These are phyloP conservation scores for Narcine bancroftii DNA, from an alignment of 2,113 vertebrate species.

Conservation along the genomic window DNA sequence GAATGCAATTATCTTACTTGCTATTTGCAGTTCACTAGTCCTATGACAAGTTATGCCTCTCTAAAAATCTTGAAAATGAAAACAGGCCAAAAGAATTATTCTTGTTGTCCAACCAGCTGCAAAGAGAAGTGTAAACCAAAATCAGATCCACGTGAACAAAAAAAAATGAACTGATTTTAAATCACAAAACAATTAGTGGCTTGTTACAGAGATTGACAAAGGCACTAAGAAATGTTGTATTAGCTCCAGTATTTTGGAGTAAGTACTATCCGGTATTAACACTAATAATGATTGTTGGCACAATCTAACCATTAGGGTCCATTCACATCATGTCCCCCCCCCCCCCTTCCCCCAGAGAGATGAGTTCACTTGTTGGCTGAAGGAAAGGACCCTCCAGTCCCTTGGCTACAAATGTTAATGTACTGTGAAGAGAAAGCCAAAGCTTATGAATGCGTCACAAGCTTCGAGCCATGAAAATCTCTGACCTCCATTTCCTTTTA, in stretches of 20 bases:
- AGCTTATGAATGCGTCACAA: slow-evolving; percentile 59
- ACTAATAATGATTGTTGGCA: slow-evolving; percentile 41
- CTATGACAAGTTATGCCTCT: neutral
- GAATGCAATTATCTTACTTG: slow-evolving; percentile 27
- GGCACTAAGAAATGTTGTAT: slow-evolving; percentile 35
- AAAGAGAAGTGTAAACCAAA: slow-evolving; percentile 14
- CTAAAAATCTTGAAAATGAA: neutral
- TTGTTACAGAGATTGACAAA: slow-evolving; percentile 40
- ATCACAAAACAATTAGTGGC: slow-evolving; percentile 38
- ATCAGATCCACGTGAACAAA: neutral
- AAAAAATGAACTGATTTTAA: slow-evolving; percentile 3
- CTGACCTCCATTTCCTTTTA: slow-evolving; percentile 49
- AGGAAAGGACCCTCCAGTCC: slow-evolving; percentile 46
- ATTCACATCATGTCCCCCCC: slow-evolving; percentile 47
- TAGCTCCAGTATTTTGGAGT: slow-evolving; percentile 25
- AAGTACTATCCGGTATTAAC: slow-evolving; percentile 24
- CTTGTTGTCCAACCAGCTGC: neutral
- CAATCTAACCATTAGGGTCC: slow-evolving; percentile 47
- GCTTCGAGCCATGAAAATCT: slow-evolving; percentile 53
- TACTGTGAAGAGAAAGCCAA: slow-evolving; percentile 50
- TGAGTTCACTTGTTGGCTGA: slow-evolving; percentile 58
- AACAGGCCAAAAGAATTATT: neutral
- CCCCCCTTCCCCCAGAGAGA: slow-evolving; percentile 50
- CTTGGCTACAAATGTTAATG: slow-evolving; percentile 46
- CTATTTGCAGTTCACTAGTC: slow-evolving; percentile 29